Evolutionary conservation across 2,797 vertebrate genomes (phyloP).

Genomic region (Acanthiza pusilla): DNA sequence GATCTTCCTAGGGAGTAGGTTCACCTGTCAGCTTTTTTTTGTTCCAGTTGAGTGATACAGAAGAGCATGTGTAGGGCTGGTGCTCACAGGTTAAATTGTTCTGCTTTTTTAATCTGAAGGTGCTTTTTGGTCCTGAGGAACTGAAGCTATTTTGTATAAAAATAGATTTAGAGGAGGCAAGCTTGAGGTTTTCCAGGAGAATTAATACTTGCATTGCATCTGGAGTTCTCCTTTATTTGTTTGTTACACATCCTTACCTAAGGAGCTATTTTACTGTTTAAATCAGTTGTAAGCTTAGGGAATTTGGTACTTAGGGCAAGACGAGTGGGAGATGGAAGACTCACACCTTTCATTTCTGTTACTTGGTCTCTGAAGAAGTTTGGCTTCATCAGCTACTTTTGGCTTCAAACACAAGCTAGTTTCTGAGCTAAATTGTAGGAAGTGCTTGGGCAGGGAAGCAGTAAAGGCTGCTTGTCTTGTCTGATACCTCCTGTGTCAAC

Average conservation of each 20-base stretch:
- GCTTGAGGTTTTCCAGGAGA: background rate
- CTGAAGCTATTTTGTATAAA: background rate
- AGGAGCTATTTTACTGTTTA: background rate
- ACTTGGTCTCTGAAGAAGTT: background rate
- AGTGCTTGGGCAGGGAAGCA: background rate
- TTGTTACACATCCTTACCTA: background rate
- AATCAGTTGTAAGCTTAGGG: background rate
- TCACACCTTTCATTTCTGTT: background rate
- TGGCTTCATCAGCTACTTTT: background rate
- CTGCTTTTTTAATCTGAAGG: background rate
- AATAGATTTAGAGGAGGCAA: background rate
- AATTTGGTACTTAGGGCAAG: background rate
- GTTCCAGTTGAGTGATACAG: background rate
- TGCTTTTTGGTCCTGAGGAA: background rate
- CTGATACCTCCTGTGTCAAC: background rate
- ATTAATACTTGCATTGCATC: background rate
- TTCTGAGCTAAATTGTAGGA: background rate
- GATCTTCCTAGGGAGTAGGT: background rate
- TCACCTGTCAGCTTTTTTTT: background rate
- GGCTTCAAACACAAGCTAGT: background rate
- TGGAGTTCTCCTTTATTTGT: background rate
- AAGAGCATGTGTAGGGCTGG: fast-evolving
- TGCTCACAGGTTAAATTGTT: background rate
- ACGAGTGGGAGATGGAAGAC: background rate
- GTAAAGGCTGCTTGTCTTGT: background rate